Conservation (phyloP, 2,797 vertebrate species). For the Danio jaintianensis region DNA sequence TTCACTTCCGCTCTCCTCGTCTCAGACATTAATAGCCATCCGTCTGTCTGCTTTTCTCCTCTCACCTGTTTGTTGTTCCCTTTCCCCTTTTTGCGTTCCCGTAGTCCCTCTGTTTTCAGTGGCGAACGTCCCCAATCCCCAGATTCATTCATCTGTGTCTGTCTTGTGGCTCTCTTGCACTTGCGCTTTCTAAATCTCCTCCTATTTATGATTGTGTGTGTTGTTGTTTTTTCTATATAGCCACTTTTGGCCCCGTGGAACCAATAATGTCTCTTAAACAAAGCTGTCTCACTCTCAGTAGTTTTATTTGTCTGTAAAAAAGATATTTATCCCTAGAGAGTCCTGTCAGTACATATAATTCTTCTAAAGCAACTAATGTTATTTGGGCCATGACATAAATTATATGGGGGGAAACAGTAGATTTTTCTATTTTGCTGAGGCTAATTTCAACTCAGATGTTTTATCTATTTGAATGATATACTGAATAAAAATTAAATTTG, state of each 20-base stretch:
- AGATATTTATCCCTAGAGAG: neutral
- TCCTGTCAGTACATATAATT: neutral
- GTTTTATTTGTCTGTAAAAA: neutral
- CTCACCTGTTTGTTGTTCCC: constrained; percentile 55
- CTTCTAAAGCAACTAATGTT: neutral
- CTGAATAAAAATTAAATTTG: too few species aligned
- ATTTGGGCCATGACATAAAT: neutral
- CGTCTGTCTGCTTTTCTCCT: constrained; percentile 58
- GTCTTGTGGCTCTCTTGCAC: neutral
- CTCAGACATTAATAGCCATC: constrained; percentile 72
- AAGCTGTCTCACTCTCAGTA: neutral
- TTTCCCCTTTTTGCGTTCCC: constrained; percentile 6
- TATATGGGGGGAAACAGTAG: too few species aligned
- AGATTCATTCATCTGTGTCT: constrained; percentile 52
- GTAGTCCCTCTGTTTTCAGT: constrained; percentile 32
- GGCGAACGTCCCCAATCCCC: constrained; percentile 46
- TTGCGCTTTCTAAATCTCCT: neutral
- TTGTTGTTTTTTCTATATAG: too few species aligned
- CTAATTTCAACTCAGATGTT: too few species aligned
- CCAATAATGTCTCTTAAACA: neutral
- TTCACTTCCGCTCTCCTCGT: constrained; percentile 70
- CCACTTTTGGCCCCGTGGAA: neutral
- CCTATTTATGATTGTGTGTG: neutral
- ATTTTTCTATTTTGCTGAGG: too few species aligned
- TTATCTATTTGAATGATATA: too few species aligned